Conservation (phyloP, 2,797 vertebrate genomes). For the Phataginus tricuspis region DNA sequence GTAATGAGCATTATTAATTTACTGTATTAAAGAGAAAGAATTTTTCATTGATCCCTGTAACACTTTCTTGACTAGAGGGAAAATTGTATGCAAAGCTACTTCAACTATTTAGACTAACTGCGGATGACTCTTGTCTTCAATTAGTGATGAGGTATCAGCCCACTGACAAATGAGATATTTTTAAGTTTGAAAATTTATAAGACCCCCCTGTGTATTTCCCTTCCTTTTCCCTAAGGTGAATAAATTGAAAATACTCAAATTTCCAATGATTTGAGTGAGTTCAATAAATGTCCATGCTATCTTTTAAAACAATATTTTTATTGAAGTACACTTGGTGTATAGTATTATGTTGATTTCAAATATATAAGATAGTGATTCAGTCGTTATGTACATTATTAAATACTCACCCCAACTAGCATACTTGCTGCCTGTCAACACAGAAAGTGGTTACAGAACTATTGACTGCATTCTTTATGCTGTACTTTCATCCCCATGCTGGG, state of each 20-base stretch:
- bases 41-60: background rate
- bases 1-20: background rate
- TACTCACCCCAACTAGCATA: too few relatives aligned
- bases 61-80: background rate
- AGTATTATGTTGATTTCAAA: too few relatives aligned
- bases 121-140: background rate
- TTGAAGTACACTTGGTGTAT: too few relatives aligned
- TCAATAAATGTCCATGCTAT: background rate
- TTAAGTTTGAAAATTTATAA: background rate
- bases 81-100: background rate
- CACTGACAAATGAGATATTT: background rate
- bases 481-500: too few relatives aligned
- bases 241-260: background rate
- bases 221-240: background rate
- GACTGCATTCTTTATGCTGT: too few relatives aligned
- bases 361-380: too few relatives aligned
- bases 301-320: too few relatives aligned
- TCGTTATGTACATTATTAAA: too few relatives aligned
- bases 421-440: too few relatives aligned
- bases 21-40: background rate
- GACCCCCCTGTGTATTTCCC: background rate
- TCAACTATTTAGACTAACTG: background rate
- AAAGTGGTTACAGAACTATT: too few relatives aligned
- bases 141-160: background rate
- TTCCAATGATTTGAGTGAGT: background rate